Conservation (phyloP, 2,888 invertebrate genomes). For the Netelia inedita region DNA sequence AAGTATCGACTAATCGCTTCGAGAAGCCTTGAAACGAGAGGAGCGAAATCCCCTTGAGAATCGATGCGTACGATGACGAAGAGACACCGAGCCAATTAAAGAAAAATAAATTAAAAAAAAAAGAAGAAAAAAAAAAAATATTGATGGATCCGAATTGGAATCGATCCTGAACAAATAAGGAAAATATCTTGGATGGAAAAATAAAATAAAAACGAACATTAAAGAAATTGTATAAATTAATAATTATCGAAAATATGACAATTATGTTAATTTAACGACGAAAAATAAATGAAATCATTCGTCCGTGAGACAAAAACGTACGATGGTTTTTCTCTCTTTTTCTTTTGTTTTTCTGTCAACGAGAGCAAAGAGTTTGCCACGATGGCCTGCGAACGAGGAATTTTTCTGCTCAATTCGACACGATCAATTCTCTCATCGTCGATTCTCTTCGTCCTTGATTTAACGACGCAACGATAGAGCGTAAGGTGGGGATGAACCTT, state of each 20-base stretch:
- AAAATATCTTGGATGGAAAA: too few relatives aligned
- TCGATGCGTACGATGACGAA: neutral
- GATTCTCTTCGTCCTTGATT: neutral
- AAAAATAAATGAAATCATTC: neutral
- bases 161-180: too few relatives aligned
- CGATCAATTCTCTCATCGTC: neutral
- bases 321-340: neutral
- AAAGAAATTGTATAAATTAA: too few relatives aligned
- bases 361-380: neutral
- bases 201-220: too few relatives aligned
- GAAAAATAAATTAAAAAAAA: too few relatives aligned
- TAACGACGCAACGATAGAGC: neutral
- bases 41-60: neutral
- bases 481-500: neutral
- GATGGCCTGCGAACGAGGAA: neutral
- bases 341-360: conserved; percentile 1
- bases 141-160: too few relatives aligned
- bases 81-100: too few relatives aligned
- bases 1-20: conserved; percentile 71
- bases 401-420: neutral
- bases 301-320: conserved; percentile 14
- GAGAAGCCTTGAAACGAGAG: neutral
- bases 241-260: too few relatives aligned
- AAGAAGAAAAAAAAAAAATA: too few relatives aligned
- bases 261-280: too few relatives aligned